Base-by-base conservation (phyloP, 1,140 invertebrate genomes). In the Drosophila santomea region DNA sequence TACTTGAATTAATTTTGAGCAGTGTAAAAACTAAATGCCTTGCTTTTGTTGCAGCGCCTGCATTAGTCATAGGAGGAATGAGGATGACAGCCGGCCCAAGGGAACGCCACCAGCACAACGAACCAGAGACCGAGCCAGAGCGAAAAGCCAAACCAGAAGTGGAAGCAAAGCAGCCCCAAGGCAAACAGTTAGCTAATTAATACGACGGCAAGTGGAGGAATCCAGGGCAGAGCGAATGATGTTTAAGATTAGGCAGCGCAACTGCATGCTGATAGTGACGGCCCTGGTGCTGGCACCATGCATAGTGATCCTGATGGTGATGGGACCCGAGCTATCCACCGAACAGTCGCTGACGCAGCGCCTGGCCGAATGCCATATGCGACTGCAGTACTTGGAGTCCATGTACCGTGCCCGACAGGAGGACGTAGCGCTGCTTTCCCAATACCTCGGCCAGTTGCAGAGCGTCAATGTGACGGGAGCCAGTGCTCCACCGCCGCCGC, bases 361-460 rank as follows among this genome's bases (percentile, higher is more conserved):
- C 52, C 92, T 96, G 73, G 95, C 95, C 23, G 95, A 96, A 68
- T 93, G 96, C 75, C 95, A 95, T 61, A 94, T 95, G 50, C 94
- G 95, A 25, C 89, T 97, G 12, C 95, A 96, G 77, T 96, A 95
- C 78, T 93, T 96, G 23, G 95, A 97, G 78, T 94, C 95, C 7
- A 93, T 96, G 91, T 96, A 96, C 86, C 92, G 94, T 12, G 94
- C 95, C 0, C 89, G 96, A 4, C 94, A 96, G 78, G 95, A 96
- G 88, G 96, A 97, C 81, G 94, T 97, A 2, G 94, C 94, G 20
- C 91, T 94, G 36, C 88, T 97, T 11, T 94, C 94, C 8, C 94
- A 94, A 68, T 94, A 95, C 78, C 93, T 95, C 44, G 94, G 94
- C 0, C 76, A 90, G 59, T 38, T 88, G 20, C 82, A 84, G 55